Evolutionary conservation across 2,888 invertebrate genomes (phyloP), one percentile per base, ranked within the genome.

Genomic region (Cyclophora albipunctata): DNA sequence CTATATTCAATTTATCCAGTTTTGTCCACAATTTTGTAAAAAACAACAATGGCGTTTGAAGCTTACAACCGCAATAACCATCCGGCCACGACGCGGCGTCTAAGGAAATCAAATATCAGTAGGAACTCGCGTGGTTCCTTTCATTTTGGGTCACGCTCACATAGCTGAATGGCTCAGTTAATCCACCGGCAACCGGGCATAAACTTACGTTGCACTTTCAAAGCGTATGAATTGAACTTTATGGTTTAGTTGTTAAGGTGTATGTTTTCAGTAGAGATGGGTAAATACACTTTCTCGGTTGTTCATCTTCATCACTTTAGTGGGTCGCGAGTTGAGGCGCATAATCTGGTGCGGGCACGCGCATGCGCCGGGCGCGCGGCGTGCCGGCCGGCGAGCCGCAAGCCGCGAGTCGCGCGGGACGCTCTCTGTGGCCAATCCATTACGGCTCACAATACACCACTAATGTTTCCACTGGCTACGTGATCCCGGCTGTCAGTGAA

Each of bases 301-400:
- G 78, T 78, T 78, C 75, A 77, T 76, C 75, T 73, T 68, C 75
- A 77, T 76, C 75, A 73, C 64, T 70, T 79, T 75, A 78, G 81
- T 85, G 75, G 84, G 84, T 82, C 82, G 73, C 68, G 64, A 48
- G 61, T 55, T 65, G 66, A 69, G 68, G 70, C 53, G 55, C 57
- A 55, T 57, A 54, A 56, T 57, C 55, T 58, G 64, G 71, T 66
- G 66, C 61, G 62, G 63, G 64, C 53, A 50, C 44, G 53, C 45
- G 52, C 54, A 37, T 37, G 59, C 60, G 61, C n/a, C n/a, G n/a
- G n/a, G n/a, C n/a, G n/a, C n/a, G 20, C 20, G 20, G 20, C 20
- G 20, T 20, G 20, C 51, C 43, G 43, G 43, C 43, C 43, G 43
- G 60, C 60, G 65, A 63, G 63, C 58, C 46, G 51, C 47, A 50